Percentiles rank a stretch among this genome's conserved stretches.
phyloP scores from a whole-genome alignment of 2,797 vertebrate species.

The Periparus ater region DNA sequence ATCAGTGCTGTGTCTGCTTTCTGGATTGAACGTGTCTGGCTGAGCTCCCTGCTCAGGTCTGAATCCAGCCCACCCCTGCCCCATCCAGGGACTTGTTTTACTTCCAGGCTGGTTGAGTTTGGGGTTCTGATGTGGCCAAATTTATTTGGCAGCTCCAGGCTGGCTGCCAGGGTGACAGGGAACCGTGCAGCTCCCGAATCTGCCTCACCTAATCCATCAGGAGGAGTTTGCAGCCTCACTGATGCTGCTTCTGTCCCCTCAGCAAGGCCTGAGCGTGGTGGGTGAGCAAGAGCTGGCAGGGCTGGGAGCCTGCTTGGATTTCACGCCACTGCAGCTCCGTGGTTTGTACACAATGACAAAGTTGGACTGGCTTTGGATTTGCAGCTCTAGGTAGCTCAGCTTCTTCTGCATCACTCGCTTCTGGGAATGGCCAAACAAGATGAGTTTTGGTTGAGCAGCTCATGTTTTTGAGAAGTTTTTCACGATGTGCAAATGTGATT shows the following conservation, averaged over 20 bases:
- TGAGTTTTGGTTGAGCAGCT: slow-evolving; percentile 22
- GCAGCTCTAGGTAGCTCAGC: slow-evolving; percentile 3
- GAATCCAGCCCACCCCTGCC: no score
- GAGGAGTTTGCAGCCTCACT: neutral
- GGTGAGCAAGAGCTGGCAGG: neutral
- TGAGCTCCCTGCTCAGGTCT: no score
- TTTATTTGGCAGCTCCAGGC: no score
- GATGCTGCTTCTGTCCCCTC: neutral
- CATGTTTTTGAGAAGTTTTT: neutral
- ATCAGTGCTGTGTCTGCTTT: no score
- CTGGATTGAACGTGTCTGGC: no score
- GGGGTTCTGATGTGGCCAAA: no score
- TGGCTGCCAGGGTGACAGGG: no score
- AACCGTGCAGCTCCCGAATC: neutral
- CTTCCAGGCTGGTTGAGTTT: no score
- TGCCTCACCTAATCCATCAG: neutral
- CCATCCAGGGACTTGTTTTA: no score
- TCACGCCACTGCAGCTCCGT: neutral
- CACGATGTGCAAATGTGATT: neutral
- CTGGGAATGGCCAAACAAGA: slow-evolving; percentile 18
- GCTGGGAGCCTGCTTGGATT: slow-evolving; percentile 29
- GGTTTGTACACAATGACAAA: neutral
- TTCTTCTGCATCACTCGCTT: neutral
- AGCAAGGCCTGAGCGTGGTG: neutral
- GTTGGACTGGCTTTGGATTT: neutral